Conservation (phyloP, 2,888 invertebrate species). For the Microctonus brassicae region DNA sequence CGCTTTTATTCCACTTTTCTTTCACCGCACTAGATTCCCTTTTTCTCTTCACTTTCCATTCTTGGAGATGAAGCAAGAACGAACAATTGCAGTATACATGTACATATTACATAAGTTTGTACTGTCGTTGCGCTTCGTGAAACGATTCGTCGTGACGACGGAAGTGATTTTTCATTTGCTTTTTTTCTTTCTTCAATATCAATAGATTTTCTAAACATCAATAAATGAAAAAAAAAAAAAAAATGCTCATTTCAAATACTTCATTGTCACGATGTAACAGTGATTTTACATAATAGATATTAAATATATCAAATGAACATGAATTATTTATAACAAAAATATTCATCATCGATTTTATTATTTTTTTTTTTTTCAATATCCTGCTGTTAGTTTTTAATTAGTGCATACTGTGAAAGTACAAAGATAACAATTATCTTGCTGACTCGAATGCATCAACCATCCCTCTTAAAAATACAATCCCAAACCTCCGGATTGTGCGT, state of each 20-base stretch:
- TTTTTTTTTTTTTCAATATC: too few relatives aligned
- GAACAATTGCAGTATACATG: too few relatives aligned
- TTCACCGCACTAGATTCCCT: background rate
- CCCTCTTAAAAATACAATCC: conserved; percentile 10
- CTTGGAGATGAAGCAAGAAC: background rate
- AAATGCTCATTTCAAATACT: too few relatives aligned
- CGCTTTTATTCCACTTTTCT: conserved; percentile 5
- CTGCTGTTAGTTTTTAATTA: conserved; percentile 17
- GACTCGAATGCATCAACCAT: background rate
- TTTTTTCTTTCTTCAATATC: background rate
- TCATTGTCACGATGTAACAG: too few relatives aligned
- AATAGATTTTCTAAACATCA: background rate
- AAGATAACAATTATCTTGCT: conserved; percentile 13
- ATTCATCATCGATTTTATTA: too few relatives aligned
- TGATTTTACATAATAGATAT: too few relatives aligned
- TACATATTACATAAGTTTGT: background rate
- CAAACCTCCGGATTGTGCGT: background rate
- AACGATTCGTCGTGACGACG: background rate
- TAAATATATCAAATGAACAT: too few relatives aligned
- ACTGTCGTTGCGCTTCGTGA: background rate
- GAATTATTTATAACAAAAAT: too few relatives aligned
- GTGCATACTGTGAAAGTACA: background rate
- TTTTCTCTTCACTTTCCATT: background rate
- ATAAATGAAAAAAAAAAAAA: background rate
- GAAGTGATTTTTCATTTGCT: background rate